Base-by-base conservation (phyloP, 2,113 vertebrate genomes). In the Prunella himalayana region DNA sequence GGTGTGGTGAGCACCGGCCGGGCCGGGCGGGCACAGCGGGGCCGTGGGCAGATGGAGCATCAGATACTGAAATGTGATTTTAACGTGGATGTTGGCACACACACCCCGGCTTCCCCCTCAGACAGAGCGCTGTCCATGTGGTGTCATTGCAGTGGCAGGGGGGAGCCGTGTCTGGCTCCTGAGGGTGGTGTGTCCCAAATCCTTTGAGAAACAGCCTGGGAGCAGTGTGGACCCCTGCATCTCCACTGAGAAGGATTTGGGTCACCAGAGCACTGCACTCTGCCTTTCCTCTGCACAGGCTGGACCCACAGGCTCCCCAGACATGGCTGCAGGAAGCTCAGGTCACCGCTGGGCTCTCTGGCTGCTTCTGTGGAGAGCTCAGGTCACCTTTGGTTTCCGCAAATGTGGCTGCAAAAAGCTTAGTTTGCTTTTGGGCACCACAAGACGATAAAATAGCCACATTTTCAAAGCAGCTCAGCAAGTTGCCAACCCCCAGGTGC, bases 71-170 rank as follows among this genome's bases (percentile, higher is more conserved):
- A 70, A n/a, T 19, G 13, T 18, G 6, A 6, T 72, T 79, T 68
- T 50, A 18, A 63, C 1, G 0, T 69, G 57, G 39, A 60, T 56
- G 33, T 51, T 54, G 6, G 25, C 50, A 18, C 41, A 31, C 14
- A 9, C 20, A 10, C 17, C 4, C 3, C 1, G 0, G 6, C 49
- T 45, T 28, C 3, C 5, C 5, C 19, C 15, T 23, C 27, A 31
- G 6, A 10, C 4, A 0, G 18, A 24, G 31, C 5, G 0, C 7
- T 11, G 39, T 19, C 51, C 27, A 1, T 6, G 35, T 18, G 13
- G 65, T 27, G 39, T 41, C 27, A 7, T 0, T 37, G 35, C 15
- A 9, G 13, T 13, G 11, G 4, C 1, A 35, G 6, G 2, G 20
- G 21, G 6, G 2, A 15, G 20, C 39, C 4, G 8, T 22, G 27